Evolutionary conservation across 2,888 invertebrate genomes (phyloP).

Genomic region (Mimumesa dahlbomi): DNA sequence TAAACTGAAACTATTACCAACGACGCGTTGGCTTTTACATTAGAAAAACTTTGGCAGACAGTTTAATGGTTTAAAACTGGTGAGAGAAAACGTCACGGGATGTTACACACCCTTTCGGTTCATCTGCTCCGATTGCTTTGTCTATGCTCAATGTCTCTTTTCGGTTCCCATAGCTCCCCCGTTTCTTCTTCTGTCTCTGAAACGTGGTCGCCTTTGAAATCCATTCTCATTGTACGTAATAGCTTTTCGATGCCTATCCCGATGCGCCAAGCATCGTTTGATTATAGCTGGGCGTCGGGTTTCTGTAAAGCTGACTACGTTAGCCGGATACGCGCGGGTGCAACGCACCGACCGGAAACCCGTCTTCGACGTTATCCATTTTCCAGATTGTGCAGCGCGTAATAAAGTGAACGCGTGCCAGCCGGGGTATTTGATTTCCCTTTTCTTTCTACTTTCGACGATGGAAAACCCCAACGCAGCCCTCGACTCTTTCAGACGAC

Average conservation of each 20-base stretch:
- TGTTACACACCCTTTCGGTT: constrained; percentile 64
- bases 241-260: constrained; percentile 53
- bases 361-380: constrained; percentile 41
- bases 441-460: no score
- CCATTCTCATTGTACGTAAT: constrained; percentile 54
- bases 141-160: constrained; percentile 33
- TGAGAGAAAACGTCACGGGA: constrained; percentile 61
- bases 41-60: no score
- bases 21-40: no score
- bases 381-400: constrained; percentile 37
- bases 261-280: constrained; percentile 48
- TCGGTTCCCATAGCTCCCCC: neutral
- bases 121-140: constrained; percentile 56
- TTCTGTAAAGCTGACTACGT: constrained; percentile 38
- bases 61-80: no score
- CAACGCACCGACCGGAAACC: constrained; percentile 17
- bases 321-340: constrained; percentile 15
- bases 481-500: constrained; percentile 4
- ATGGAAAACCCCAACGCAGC: no score
- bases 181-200: constrained; percentile 4
- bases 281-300: constrained; percentile 56
- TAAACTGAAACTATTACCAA: no score
- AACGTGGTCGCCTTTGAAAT: constrained; percentile 37
- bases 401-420: constrained; percentile 31
- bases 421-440: no score